A percentile compares a stretch with the other conserved stretches of the same genome.
These are phyloP conservation scores for Rhynchotus rufescens DNA, from an alignment of 2,797 vertebrate genomes.

Conservation along the genomic window DNA sequence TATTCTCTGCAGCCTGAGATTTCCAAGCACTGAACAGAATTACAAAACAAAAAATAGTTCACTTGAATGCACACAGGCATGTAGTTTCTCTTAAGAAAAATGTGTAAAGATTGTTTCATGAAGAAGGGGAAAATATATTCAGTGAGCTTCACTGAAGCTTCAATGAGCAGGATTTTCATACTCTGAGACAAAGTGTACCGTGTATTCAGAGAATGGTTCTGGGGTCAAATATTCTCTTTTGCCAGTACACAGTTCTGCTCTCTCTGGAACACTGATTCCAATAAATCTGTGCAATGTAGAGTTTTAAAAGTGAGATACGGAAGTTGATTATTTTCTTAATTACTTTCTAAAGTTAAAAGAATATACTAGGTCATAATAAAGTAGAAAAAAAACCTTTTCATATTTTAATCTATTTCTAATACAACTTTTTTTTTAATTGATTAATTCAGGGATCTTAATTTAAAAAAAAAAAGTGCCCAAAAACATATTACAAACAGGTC, in stretches of 20 bases:
- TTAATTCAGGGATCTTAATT: background rate
- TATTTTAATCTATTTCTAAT: background rate
- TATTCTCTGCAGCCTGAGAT: background rate
- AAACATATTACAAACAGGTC: background rate
- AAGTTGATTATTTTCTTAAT: background rate
- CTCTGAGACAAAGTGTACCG: background rate
- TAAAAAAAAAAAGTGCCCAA: background rate
- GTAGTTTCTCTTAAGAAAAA: background rate
- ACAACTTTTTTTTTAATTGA: background rate
- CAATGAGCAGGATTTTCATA: background rate
- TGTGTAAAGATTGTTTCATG: background rate
- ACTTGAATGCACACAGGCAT: background rate
- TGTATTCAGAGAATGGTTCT: background rate
- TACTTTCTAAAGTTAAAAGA: background rate
- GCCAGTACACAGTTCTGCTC: background rate
- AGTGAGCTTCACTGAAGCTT: background rate
- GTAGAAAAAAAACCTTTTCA: background rate
- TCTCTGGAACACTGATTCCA: background rate
- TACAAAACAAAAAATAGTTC: background rate
- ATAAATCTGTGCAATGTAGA: background rate
- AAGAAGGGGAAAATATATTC: background rate
- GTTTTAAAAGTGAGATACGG: background rate
- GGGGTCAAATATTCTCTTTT: background rate
- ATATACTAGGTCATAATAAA: background rate
- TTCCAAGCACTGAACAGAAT: background rate